A percentile compares a stretch with the other conserved stretches of the same genome.
Conservation (phyloP, 2,113 vertebrate genomes). For the Pantherophis guttatus region DNA sequence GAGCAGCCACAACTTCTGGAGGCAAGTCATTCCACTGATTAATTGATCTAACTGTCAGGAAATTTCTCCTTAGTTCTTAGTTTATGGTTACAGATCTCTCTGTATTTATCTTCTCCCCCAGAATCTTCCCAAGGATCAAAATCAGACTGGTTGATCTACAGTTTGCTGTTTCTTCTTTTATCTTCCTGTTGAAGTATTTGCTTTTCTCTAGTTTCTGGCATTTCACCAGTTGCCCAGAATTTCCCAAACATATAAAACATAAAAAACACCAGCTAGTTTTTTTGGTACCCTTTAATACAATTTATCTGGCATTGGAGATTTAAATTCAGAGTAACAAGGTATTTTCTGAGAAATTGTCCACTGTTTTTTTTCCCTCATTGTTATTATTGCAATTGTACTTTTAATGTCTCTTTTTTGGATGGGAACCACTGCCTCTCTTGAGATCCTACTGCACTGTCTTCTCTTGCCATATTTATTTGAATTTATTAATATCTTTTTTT, state of each 20-base stretch:
- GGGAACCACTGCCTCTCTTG: neutral
- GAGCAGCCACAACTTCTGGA: neutral
- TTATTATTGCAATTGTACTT: neutral
- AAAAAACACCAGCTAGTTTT: neutral
- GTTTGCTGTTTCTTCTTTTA: neutral
- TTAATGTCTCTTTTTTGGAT: neutral
- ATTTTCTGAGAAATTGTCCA: neutral
- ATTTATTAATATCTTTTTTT: neutral
- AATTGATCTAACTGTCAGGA: neutral
- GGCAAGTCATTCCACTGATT: neutral
- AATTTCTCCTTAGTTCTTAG: too few relatives aligned
- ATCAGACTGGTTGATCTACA: neutral
- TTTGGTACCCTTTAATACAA: neutral
- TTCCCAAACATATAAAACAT: neutral
- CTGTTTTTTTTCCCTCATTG: neutral
- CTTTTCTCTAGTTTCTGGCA: neutral
- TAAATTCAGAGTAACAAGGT: neutral
- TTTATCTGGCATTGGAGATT: neutral
- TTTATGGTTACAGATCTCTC: neutral
- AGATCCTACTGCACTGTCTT: neutral
- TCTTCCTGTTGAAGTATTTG: neutral
- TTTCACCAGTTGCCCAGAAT: neutral
- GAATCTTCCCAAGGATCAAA: neutral
- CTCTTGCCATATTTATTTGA: neutral
- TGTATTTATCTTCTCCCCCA: neutral